Conservation (phyloP, 2,797 vertebrate species). For the Melopsittacus undulatus region DNA sequence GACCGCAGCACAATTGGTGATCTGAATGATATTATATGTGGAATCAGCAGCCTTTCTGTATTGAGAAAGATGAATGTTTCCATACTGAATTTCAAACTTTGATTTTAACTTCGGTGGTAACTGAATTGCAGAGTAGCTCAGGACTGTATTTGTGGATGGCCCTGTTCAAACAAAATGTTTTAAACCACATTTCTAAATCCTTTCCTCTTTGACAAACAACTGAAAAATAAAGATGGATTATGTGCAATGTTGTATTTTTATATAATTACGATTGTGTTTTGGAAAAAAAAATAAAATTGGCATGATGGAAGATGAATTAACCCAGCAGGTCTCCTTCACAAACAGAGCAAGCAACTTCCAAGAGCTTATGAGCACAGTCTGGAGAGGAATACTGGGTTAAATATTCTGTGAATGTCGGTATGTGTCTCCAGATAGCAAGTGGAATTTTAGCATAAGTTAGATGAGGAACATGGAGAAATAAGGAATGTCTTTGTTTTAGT, state of each 20-base stretch:
- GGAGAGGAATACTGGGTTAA: background rate
- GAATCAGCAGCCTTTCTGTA: conserved; percentile 1
- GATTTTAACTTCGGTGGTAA: conserved; percentile 30
- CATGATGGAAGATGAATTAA: conserved; percentile 4
- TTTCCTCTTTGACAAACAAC: background rate
- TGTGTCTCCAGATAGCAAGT: background rate
- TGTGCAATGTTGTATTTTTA: background rate
- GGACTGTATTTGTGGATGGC: background rate
- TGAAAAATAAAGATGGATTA: background rate
- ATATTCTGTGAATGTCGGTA: background rate
- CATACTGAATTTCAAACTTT: background rate
- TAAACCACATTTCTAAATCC: background rate
- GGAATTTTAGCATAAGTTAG: background rate
- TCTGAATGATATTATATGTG: background rate
- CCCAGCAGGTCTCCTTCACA: conserved; percentile 11
- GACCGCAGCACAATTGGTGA: background rate
- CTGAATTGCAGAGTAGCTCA: background rate
- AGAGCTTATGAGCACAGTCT: background rate
- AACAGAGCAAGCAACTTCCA: conserved; percentile 22
- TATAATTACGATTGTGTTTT: conserved; percentile 1
- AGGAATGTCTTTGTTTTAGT: background rate
- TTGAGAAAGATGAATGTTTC: background rate
- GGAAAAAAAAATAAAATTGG: conserved; percentile 19
- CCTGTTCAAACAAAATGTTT: conserved; percentile 9
- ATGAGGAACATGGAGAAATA: background rate